These are phyloP conservation scores for Gerosis bhagava DNA, from an alignment of 2,888 invertebrate species.

Conservation along the genomic window DNA sequence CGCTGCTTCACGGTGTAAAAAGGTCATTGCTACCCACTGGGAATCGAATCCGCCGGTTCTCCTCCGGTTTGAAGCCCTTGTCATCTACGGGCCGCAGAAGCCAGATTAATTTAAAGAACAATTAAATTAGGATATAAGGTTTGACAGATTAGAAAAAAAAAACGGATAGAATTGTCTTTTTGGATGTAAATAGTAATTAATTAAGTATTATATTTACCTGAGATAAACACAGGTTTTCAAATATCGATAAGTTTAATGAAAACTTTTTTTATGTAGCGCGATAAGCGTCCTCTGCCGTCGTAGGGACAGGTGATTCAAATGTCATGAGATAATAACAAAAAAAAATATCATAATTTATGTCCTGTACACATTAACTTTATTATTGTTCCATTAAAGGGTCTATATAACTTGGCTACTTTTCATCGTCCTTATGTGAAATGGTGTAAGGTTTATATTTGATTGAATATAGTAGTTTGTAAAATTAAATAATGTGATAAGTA, in stretches of 20 bases:
- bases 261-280: slow-evolving; percentile 4
- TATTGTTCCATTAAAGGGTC: slow-evolving; percentile 10
- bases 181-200: no score
- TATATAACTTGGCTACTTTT: not conserved
- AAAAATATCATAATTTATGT: slow-evolving; percentile 13
- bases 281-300: slow-evolving; percentile 6
- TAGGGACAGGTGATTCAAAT: slow-evolving; percentile 19
- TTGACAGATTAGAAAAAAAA: no score
- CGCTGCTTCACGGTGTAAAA: no score
- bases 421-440: not conserved
- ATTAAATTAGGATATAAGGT: no score
- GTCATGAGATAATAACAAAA: slow-evolving; percentile 16
- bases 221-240: slow-evolving; percentile 1
- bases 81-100: no score
- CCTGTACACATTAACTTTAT: slow-evolving; percentile 20
- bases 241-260: not conserved
- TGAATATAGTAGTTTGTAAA: not conserved
- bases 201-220: no score
- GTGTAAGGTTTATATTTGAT: slow-evolving; percentile 5
- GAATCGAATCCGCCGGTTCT: no score
- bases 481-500: not conserved
- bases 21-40: no score
- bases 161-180: no score
- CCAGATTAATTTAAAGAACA: no score
- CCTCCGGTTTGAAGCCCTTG: no score